Evolutionary conservation across 1,140 invertebrate species (phyloP), one percentile per base, ranked within the genome.

Genomic region (Acromyrmex echinatior): DNA sequence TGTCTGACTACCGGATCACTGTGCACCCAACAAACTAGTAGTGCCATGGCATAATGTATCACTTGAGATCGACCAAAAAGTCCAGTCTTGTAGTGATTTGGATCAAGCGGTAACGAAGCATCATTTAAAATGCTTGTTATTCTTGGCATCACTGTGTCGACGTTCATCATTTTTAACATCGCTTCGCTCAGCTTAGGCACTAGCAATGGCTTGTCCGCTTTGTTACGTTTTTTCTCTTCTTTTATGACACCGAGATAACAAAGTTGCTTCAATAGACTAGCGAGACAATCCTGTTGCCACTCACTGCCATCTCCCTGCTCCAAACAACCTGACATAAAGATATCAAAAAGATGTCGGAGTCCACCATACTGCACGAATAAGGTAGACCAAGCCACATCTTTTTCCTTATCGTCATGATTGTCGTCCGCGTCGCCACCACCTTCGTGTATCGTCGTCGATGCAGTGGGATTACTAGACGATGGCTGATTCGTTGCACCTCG

Each of bases 261-360:
- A 25, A 99, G 94, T 79, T 98, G 96, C 90, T 98, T 98, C 18
- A 99, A 93, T 14, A 99, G 94, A 90, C 98, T 97, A 0, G 98
- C 98, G 12, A 99, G 95, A 93, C 98, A 99, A 92, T 99, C 99
- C 94, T 99, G 98, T 78, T 98, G 97, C 99, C 99, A 99, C 95
- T 99, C 98, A 90, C 97, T 98, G 62, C 97, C 96, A 80, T 98
- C 96, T 68, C 96, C 97, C 63, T 97, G 96, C 21, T 96, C 94
- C 6, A 95, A 86, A 68, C 91, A 96, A 93, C 98, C 98, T 28
- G 97, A 98, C 96, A 98, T 97, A 94, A 99, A 98, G 84, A 99
- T 99, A 94, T 98, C 98, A 94, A 98, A 99, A 0, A 99, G 95
- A 95, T 99, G 97, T 65, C 97, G 96, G 39, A 99, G 93, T 2